These are phyloP conservation scores for Chrysopa pallens DNA, from an alignment of 1,140 invertebrate species.

Conservation along the genomic window DNA sequence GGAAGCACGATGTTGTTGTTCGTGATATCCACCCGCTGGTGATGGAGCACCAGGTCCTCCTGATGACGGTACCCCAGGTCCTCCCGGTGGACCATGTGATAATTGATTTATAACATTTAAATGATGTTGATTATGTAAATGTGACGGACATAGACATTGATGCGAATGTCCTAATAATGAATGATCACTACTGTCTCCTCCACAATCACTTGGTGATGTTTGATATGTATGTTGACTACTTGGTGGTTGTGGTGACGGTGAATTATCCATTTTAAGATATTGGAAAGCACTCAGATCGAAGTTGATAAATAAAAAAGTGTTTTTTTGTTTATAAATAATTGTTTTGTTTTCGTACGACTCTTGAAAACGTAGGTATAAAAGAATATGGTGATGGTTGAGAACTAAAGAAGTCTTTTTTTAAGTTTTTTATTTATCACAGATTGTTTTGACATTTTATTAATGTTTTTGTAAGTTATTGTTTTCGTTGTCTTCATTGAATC, in stretches of 20 bases:
- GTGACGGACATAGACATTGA: constrained; percentile 11
- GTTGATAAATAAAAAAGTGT: no score
- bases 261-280: not conserved
- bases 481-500: no score
- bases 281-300: no score
- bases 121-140: not conserved
- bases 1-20: not conserved
- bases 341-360: no score
- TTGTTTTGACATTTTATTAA: no score
- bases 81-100: not conserved
- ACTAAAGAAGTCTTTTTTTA: no score
- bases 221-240: constrained; percentile 13
- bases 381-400: no score
- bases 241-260: constrained; percentile 15
- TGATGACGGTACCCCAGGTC: not conserved
- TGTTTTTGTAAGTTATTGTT: no score
- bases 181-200: constrained; percentile 14
- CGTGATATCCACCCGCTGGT: not conserved
- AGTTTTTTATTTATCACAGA: no score
- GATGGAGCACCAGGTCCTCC: not conserved
- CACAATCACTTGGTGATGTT: constrained; percentile 6
- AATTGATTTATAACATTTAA: not conserved
- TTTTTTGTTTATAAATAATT: no score
- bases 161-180: constrained; percentile 11
- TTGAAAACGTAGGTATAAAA: no score